These are phyloP conservation scores for Parauchenoglanis ngamensis DNA, from an alignment of 2,797 vertebrate species.

Conservation along the genomic window DNA sequence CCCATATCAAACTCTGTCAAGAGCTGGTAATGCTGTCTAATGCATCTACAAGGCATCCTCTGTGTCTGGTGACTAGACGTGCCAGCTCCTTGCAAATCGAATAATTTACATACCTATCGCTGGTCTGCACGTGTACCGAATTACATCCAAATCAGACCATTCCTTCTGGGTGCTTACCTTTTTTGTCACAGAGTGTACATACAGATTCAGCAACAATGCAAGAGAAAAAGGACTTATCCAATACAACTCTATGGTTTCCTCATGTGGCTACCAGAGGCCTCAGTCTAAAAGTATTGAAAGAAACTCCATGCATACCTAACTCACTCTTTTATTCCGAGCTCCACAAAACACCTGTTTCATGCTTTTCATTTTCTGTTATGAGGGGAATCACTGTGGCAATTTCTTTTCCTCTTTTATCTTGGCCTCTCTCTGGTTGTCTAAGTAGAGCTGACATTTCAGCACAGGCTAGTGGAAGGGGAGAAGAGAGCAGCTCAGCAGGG, in stretches of 20 bases:
- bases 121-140: no score
- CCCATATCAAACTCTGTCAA: no score
- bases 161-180: no score
- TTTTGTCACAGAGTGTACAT: background rate
- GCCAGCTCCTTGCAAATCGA: no score
- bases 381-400: conserved; percentile 46
- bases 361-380: conserved; percentile 47
- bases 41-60: no score
- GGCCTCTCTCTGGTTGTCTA: conserved; percentile 46
- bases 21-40: no score
- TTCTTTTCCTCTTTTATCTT: conserved; percentile 50
- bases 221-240: background rate
- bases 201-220: background rate
- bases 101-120: no score
- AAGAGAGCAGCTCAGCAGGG: conserved; percentile 31
- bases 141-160: no score
- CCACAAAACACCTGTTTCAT: conserved; percentile 45
- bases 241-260: background rate
- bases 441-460: conserved; percentile 55
- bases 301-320: conserved; percentile 27
- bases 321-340: conserved; percentile 29
- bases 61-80: no score
- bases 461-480: conserved; percentile 36
- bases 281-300: conserved; percentile 44
- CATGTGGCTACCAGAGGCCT: conserved; percentile 32